A percentile compares a stretch with the other conserved stretches of the same genome.
Evolutionary conservation across 2,888 invertebrate species (phyloP).

Genomic region (Prosopocoilus inquinatus): DNA sequence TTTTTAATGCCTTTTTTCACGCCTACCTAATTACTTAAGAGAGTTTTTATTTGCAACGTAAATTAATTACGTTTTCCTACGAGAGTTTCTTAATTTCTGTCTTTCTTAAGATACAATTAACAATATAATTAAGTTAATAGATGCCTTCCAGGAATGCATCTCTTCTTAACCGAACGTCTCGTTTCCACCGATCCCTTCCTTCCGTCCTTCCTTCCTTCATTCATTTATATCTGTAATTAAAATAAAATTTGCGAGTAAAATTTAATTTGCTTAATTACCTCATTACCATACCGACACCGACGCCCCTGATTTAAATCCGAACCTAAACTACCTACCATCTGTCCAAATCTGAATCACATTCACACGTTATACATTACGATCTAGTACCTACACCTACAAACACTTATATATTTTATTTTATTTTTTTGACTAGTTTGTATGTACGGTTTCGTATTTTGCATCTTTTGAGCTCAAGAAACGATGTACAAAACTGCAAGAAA

Average conservation of each 20-base stretch:
- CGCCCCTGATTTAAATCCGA: too few species aligned
- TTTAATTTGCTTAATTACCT: slow-evolving; percentile 28
- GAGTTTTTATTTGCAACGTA: slow-evolving; percentile 36
- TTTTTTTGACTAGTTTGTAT: too few species aligned
- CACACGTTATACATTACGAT: too few species aligned
- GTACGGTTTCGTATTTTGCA: too few species aligned
- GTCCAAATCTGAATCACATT: too few species aligned
- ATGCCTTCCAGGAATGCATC: slow-evolving; percentile 4
- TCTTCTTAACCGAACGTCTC: background rate
- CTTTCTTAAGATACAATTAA: slow-evolving; percentile 10
- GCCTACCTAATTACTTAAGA: slow-evolving; percentile 41
- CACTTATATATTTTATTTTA: too few species aligned
- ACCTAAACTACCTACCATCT: too few species aligned
- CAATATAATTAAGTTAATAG: slow-evolving; percentile 22
- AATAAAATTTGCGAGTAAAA: slow-evolving; percentile 17
- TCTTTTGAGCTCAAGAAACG: too few species aligned
- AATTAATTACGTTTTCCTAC: slow-evolving; percentile 43
- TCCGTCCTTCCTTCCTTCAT: slow-evolving; percentile 3
- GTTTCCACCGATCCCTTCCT: background rate
- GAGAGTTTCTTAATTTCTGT: slow-evolving; percentile 29
- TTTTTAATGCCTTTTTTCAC: slow-evolving; percentile 27
- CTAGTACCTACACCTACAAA: too few species aligned
- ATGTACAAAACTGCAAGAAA: too few species aligned
- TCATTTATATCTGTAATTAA: background rate
- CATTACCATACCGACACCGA: background rate